Evolutionary conservation across 2,888 invertebrate species (phyloP).

Genomic region (Scaptomyza reducta): DNA sequence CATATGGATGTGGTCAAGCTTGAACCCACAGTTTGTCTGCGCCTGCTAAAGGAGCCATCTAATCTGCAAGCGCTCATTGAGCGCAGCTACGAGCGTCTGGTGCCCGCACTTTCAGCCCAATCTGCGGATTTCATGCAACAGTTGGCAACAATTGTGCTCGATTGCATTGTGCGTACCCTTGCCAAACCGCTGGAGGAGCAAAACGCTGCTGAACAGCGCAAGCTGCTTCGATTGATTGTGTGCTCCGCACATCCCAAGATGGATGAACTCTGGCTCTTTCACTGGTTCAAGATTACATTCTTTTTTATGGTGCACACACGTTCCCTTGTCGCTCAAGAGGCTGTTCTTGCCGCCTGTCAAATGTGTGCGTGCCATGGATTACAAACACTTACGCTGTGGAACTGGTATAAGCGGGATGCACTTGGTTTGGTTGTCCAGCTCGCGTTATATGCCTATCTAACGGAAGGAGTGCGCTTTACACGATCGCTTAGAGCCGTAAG

Average conservation of each 20-base stretch:
- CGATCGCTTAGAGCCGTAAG: conserved; percentile 78
- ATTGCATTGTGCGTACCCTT: conserved; percentile 42
- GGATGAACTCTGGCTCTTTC: conserved; percentile 80
- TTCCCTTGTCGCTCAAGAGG: conserved; percentile 80
- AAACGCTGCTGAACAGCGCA: conserved; percentile 48
- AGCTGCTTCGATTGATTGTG: conserved; percentile 60
- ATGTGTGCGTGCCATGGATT: conserved; percentile 80
- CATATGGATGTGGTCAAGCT: conserved; percentile 62
- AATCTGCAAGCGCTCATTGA: conserved; percentile 19
- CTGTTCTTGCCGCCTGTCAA: conserved; percentile 78
- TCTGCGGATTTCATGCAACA: conserved; percentile 56
- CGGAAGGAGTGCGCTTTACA: conserved; percentile 76
- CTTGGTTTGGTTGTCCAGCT: conserved; percentile 77
- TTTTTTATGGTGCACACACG: conserved; percentile 79
- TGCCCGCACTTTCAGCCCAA: conserved; percentile 51
- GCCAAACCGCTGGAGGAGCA: conserved; percentile 32
- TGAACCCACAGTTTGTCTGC: conserved; percentile 37
- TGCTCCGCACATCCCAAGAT: conserved; percentile 51
- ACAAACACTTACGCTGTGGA: conserved; percentile 81
- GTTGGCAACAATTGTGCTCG: conserved; percentile 55
- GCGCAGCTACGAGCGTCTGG: conserved; percentile 33
- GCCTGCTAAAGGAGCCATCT: conserved; percentile 25
- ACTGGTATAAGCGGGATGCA: conserved; percentile 83
- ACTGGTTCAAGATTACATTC: conserved; percentile 82
- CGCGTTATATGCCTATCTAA: conserved; percentile 75